Base-by-base conservation (phyloP, 2,888 invertebrate species). In the Luperina nickerlii region DNA sequence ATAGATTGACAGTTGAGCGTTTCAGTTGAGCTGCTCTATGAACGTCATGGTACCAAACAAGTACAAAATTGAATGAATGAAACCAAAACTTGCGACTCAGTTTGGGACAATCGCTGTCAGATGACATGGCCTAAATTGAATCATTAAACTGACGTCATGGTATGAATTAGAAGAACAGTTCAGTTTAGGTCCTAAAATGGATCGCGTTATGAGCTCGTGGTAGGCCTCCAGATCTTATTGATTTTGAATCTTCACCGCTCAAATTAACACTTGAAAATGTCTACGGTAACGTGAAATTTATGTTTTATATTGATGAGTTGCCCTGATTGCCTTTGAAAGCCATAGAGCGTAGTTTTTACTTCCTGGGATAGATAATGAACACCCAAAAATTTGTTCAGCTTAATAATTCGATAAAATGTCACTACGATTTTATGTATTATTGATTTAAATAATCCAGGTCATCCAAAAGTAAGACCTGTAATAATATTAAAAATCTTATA, bases 231-330 rank as follows among this genome's bases (percentile, higher is more conserved):
- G n/a, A n/a, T 9, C 0, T 70, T 32, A 71, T 72, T 67, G 51
- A 71, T 80, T 48, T 42, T 0, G 27, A 65, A 20, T 42, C 18
- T 57, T 72, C 20, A 51, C 51, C 74, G 84, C 1, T 42, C 70
- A 87, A 71, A 87, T 79, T 87, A 63, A 45, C 13, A 13, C 70
- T 63, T 79, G 20, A 42, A 74, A 74, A 70, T 63, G 27, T 13
- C 24, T 27, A 27, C 2, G 11, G 42, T 62, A 66, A 32, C 42
- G 54, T 48, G 27, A 71, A 69, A 78, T 83, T 78, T 65, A 48
- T 65, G 38, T 72, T 81, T 48, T n/a, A 27, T 81, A 72, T 71
- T 72, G n/a, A 69, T 67, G 68, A 38, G 48, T 42, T 68, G 48
- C 38, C 42, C n/a, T 63, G 48, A 65, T 75, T 72, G 24, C 20